Evolutionary conservation across 1,140 invertebrate genomes (phyloP), one percentile per base, ranked within the genome.

Genomic region (Caerostris extrusa): DNA sequence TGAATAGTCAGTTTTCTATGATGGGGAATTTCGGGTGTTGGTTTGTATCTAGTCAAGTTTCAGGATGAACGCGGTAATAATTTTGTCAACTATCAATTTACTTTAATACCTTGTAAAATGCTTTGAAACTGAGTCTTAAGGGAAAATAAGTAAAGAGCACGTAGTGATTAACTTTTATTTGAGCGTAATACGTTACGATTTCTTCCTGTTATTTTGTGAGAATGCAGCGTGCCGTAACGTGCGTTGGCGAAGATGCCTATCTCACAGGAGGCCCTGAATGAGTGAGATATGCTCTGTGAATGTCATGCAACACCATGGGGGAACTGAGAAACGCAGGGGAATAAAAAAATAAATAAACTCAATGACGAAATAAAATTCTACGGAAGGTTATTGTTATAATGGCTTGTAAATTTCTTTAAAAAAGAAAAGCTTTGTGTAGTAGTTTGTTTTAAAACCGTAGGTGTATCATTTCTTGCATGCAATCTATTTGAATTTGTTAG

Each of bases 141-240:
- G 58, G 19, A 58, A 57, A 85, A 85, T 56, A 85, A 85, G 58
- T 85, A 85, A n/a, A n/a, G 83, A 85, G 83, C 83, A 60, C 56
- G 50, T 14, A 85, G 83, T 58, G 57, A 58, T 85, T 85, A 85
- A 34, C 56, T 85, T n/a, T 14, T n/a, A 19, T 67, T 67, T 67
- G 64, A 3, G 10, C 17, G 56, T 57, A 85, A 60, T 50, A 81
- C 34, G 83, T 60, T 85, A 57, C 56, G 83, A 19, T 85, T 85
- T 85, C 83, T 50, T 50, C 56, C n/a, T 7, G 7, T 19, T 57
- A 10, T 58, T 85, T 7, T 7, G 12, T 3, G 50, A 77, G 34
- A 12, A 34, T 34, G 34, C 34, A 77, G 71, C 71, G 19, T 77
- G 10, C 71, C 71, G 34, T 77, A 12, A 50, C 71, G 10, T 34